A percentile compares a stretch with the other conserved stretches of the same genome.
These are phyloP conservation scores for Endomychus coccineus DNA, from an alignment of 2,888 invertebrate genomes.

Conservation along the genomic window DNA sequence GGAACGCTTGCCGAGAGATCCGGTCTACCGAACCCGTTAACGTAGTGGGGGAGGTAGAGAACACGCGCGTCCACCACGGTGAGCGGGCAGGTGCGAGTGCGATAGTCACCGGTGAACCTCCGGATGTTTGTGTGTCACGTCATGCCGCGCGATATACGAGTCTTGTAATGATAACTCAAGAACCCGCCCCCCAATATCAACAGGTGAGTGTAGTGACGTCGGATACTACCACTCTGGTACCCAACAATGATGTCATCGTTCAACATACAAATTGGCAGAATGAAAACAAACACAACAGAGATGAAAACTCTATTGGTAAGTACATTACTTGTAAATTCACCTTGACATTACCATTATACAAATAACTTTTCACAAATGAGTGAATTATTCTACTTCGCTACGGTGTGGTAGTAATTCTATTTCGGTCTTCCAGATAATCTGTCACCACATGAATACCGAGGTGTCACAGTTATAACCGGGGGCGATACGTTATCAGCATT, in stretches of 20 bases:
- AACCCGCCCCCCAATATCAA: slow-evolving; percentile 40
- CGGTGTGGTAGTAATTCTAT: no score
- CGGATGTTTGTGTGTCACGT: slow-evolving; percentile 28
- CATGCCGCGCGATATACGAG: slow-evolving; percentile 69
- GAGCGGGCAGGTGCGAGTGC: slow-evolving; percentile 44
- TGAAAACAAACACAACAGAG: slow-evolving; percentile 21
- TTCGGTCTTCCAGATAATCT: slow-evolving; percentile 27
- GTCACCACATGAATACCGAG: slow-evolving; percentile 38
- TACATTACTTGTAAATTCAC: slow-evolving; percentile 14
- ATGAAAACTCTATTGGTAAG: slow-evolving; percentile 12
- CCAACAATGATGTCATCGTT: slow-evolving; percentile 57
- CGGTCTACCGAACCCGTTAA: slow-evolving; percentile 37
- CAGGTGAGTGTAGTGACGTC: slow-evolving; percentile 68
- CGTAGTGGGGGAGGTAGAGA: slow-evolving; percentile 34
- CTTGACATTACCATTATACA: no score
- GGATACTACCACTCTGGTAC: slow-evolving; percentile 66
- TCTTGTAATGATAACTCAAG: slow-evolving; percentile 85
- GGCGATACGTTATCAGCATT: slow-evolving; percentile 64
- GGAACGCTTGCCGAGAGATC: slow-evolving; percentile 33
- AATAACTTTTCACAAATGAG: no score
- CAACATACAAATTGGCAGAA: slow-evolving; percentile 59
- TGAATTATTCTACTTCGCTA: no score
- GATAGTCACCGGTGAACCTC: slow-evolving; percentile 36
- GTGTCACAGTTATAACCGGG: slow-evolving; percentile 63
- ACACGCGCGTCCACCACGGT: no score